A percentile compares a stretch with the other conserved stretches of the same genome.
Evolutionary conservation across 1,140 invertebrate species (phyloP).

Genomic region (Ips nitidus): DNA sequence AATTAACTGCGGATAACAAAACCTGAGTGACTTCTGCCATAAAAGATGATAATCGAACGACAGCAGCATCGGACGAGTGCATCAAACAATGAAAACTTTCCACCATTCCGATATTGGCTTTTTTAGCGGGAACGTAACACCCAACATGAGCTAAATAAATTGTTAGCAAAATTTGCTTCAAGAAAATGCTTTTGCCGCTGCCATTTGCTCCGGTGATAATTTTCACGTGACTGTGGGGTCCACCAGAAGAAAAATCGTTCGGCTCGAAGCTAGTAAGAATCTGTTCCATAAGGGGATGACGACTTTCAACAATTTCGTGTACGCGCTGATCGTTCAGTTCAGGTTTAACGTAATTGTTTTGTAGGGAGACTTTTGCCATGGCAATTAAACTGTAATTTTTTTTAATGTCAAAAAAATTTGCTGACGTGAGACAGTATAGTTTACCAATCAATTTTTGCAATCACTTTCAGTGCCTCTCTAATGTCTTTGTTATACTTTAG

Average conservation of each 20-base stretch:
- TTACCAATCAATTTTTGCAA: conserved; percentile 76
- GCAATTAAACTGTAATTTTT: conserved; percentile 65
- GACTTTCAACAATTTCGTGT: conserved; percentile 70
- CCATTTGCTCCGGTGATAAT: conserved; percentile 87
- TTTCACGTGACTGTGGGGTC: conserved; percentile 64
- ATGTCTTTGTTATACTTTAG: conserved; percentile 63
- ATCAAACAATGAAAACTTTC: conserved; percentile 77
- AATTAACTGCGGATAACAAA: not conserved
- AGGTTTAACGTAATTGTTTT: conserved; percentile 73
- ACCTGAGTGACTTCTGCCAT: conserved; percentile 84
- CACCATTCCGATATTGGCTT: conserved; percentile 69
- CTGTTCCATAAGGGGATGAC: conserved; percentile 78
- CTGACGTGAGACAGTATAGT: not conserved
- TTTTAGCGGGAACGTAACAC: conserved; percentile 81
- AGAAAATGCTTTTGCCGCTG: conserved; percentile 89
- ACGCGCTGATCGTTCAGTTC: conserved; percentile 60
- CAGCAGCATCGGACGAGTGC: conserved; percentile 73
- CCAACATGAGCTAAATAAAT: conserved; percentile 86
- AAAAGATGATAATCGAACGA: conserved; percentile 80
- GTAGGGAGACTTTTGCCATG: conserved; percentile 68
- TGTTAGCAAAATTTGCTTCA: conserved; percentile 79
- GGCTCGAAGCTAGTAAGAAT: conserved; percentile 68
- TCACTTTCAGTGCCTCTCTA: conserved; percentile 62
- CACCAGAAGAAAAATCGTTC: conserved; percentile 67
- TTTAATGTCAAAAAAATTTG: not conserved